phyloP scores from a whole-genome alignment of 2,797 vertebrate genomes.

The Chromobotia macracanthus region DNA sequence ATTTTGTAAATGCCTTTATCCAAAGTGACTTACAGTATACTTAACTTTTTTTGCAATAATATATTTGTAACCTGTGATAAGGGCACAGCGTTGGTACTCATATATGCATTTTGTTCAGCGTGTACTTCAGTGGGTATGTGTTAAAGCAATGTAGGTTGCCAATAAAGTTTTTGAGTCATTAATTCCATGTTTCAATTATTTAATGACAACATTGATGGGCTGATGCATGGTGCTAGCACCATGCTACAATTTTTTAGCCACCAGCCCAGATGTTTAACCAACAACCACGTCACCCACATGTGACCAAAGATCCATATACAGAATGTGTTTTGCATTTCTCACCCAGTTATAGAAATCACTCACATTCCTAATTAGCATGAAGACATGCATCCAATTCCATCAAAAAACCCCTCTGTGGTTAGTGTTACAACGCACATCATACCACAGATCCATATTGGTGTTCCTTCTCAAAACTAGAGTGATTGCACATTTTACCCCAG shows the following conservation, averaged over 20 bases:
- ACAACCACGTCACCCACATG: no score
- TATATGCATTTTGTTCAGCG: not conserved
- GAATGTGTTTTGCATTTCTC: not conserved
- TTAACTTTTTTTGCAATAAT: not conserved
- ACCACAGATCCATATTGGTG: slow-evolving; percentile 66
- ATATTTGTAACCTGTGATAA: not conserved
- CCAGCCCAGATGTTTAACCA: not conserved
- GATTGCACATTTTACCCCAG: slow-evolving; percentile 62
- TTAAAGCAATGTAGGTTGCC: not conserved
- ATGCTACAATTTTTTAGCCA: not conserved
- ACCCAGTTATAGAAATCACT: not conserved
- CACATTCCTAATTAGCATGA: slow-evolving; percentile 57
- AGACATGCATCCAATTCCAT: slow-evolving; percentile 40
- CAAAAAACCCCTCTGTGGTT: slow-evolving; percentile 44
- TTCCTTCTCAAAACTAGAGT: slow-evolving; percentile 72
- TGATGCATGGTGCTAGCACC: not conserved
- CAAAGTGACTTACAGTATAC: slow-evolving; percentile 10
- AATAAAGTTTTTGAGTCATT: no score
- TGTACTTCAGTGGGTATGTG: not conserved
- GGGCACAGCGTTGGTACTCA: not conserved
- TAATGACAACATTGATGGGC: no score
- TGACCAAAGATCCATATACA: no score
- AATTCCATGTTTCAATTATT: no score
- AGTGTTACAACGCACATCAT: slow-evolving; percentile 60
- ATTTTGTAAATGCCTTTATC: slow-evolving; percentile 34